A percentile compares a stretch with the other conserved stretches of the same genome.
Evolutionary conservation across 2,797 vertebrate species (phyloP).

Genomic region (Todus mexicanus): DNA sequence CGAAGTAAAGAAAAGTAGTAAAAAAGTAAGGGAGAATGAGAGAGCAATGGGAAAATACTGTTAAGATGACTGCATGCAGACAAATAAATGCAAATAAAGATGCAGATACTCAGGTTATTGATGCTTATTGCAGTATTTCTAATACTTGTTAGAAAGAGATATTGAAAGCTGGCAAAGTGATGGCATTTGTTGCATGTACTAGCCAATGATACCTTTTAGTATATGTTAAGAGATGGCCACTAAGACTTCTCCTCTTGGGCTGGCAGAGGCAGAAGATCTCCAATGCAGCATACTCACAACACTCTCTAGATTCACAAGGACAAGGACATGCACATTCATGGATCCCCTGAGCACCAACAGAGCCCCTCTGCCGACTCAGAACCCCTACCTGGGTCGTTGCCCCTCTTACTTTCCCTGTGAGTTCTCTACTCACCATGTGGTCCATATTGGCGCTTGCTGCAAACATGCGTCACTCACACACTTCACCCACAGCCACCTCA

Average conservation of each 20-base stretch:
- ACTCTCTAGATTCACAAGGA: neutral
- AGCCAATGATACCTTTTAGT: neutral
- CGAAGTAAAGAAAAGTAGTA: neutral
- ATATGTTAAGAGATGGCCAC: neutral
- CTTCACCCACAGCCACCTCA: accelerated
- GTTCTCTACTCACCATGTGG: neutral
- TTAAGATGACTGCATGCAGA: neutral
- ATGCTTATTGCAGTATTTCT: neutral
- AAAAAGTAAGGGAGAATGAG: neutral
- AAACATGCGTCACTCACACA: neutral
- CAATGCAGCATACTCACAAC: neutral
- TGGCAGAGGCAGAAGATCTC: too few relatives aligned
- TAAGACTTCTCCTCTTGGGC: neutral
- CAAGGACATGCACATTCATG: accelerated
- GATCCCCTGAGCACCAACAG: neutral
- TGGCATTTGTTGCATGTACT: neutral
- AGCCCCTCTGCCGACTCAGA: neutral
- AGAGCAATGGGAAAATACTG: neutral
- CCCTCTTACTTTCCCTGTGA: neutral
- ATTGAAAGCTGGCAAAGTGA: neutral
- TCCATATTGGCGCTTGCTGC: neutral
- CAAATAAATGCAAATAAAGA: neutral
- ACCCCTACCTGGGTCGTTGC: neutral
- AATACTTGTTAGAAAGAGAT: neutral
- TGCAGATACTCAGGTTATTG: neutral